phyloP scores from a whole-genome alignment of 2,797 vertebrate genomes.

The Otolemur crassicaudatus region DNA sequence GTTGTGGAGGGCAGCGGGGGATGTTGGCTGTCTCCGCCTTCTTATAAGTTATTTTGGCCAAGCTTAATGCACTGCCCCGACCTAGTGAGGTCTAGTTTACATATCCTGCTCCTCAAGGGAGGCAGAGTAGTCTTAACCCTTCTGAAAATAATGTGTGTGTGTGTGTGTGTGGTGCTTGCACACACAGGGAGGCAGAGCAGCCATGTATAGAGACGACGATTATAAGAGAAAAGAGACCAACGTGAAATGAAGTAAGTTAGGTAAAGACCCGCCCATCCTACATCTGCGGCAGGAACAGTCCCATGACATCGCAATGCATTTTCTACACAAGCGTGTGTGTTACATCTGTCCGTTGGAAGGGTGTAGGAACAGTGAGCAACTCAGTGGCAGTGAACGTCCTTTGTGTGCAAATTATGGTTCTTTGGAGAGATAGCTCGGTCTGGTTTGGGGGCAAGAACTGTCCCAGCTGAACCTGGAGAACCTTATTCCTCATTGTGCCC shows the following conservation, averaged over 20 bases:
- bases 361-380: no score
- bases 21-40: not conserved
- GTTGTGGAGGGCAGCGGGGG: rapidly evolving
- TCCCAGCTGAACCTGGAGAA: rapidly evolving
- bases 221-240: not conserved
- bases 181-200: not conserved
- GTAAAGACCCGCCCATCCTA: not conserved
- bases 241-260: not conserved
- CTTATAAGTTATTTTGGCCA: not conserved
- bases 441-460: not conserved
- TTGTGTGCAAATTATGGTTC: not conserved
- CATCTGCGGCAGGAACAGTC: not conserved
- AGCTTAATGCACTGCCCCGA: not conserved
- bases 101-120: rapidly evolving
- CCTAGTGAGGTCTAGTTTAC: not conserved
- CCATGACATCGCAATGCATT: rapidly evolving
- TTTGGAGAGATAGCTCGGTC: rapidly evolving
- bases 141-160: not conserved
- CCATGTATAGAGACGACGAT: not conserved
- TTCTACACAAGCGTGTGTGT: not conserved
- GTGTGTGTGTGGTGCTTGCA: not conserved
- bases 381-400: not conserved
- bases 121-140: not conserved
- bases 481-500: rapidly evolving
- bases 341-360: not conserved